phyloP scores from a whole-genome alignment of 2,113 vertebrate species.

The Heptranchias perlo region DNA sequence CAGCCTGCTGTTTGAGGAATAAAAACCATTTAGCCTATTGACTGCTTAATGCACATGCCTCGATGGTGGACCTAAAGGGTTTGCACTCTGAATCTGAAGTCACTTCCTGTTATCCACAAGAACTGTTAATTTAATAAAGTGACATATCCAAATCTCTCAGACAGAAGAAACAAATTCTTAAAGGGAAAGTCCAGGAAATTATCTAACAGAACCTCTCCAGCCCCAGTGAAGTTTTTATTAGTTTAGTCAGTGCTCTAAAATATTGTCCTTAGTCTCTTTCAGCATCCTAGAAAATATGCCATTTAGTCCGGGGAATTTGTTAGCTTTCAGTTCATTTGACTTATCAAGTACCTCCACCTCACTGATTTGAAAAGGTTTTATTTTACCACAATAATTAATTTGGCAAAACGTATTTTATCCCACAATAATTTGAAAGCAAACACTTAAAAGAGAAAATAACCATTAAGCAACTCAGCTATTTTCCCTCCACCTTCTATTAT shows the following conservation, averaged over 20 bases:
- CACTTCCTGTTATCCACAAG: background rate
- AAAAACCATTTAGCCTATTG: slow-evolving; percentile 20
- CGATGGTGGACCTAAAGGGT: background rate
- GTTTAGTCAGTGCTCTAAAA: background rate
- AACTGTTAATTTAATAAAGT: background rate
- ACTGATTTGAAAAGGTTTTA: background rate
- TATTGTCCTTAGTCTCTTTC: background rate
- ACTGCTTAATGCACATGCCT: background rate
- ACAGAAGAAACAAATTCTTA: background rate
- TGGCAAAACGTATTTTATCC: background rate
- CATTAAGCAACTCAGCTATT: background rate
- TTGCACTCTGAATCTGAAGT: background rate
- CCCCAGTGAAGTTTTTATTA: background rate
- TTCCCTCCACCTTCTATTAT: background rate
- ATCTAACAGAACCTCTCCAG: background rate
- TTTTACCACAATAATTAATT: background rate
- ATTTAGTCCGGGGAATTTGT: background rate
- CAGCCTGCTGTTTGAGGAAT: background rate
- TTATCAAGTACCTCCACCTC: background rate
- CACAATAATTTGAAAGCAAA: slow-evolving; percentile 3
- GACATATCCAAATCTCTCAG: background rate
- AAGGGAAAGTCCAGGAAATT: background rate
- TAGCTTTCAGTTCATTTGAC: background rate
- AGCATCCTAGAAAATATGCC: background rate
- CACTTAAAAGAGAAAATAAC: background rate